These are phyloP conservation scores for Erpobdella octoculata DNA, from an alignment of 2,888 invertebrate genomes.

Conservation along the genomic window DNA sequence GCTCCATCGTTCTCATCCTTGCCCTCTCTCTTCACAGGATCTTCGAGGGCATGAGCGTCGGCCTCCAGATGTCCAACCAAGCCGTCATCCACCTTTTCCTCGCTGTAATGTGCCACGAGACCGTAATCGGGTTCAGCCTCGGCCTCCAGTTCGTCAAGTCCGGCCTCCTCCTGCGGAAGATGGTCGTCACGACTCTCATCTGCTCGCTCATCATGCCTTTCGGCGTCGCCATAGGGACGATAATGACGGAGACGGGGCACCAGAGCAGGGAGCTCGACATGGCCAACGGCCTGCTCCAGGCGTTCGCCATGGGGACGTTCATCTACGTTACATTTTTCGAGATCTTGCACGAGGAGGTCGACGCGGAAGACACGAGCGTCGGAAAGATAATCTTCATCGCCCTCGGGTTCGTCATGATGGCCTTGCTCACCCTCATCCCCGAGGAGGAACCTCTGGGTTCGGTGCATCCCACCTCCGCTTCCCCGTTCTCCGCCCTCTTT, in stretches of 20 bases:
- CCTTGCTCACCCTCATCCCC: constrained; percentile 35
- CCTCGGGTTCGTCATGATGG: constrained; percentile 41
- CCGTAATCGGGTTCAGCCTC: constrained; percentile 57
- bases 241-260: constrained; percentile 35
- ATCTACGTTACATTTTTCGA: constrained; percentile 91
- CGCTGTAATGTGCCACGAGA: constrained; percentile 57
- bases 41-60: constrained; percentile 58
- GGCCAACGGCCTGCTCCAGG: constrained; percentile 58
- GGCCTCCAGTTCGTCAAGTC: constrained; percentile 51
- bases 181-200: constrained; percentile 34
- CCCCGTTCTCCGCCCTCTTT: not conserved
- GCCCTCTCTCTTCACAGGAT: constrained; percentile 58
- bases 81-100: constrained; percentile 47
- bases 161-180: constrained; percentile 28
- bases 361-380: constrained; percentile 33
- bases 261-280: constrained; percentile 36
- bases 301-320: constrained; percentile 79
- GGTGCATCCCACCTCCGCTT: not conserved
- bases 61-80: constrained; percentile 49
- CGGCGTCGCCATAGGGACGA: constrained; percentile 37
- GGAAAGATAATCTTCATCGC: constrained; percentile 43
- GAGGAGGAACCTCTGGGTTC: constrained; percentile 26
- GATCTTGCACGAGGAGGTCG: constrained; percentile 65
- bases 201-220: constrained; percentile 38
- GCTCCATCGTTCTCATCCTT: constrained; percentile 54